Conservation (phyloP, 2,113 vertebrate species). For the Cisticola juncidis region DNA sequence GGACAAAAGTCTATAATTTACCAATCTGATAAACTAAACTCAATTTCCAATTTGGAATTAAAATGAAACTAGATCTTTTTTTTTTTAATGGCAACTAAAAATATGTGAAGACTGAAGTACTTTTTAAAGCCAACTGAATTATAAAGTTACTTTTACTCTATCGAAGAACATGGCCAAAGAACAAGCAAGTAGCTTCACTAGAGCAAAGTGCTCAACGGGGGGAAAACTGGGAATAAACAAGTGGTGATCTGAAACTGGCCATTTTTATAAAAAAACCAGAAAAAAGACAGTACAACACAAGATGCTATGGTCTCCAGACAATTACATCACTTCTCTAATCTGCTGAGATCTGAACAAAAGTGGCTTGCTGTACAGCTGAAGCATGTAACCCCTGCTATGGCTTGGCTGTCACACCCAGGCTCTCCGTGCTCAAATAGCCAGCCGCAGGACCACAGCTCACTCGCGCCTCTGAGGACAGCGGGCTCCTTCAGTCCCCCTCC, state of each 20-base stretch:
- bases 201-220: neutral
- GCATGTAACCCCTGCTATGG: neutral
- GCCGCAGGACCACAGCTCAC: neutral
- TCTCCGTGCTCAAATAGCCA: neutral
- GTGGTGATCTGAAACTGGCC: constrained; percentile 56
- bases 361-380: neutral
- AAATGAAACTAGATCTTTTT: constrained; percentile 72
- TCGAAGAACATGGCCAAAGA: neutral
- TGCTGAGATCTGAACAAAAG: neutral
- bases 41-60: constrained; percentile 98
- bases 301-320: constrained; percentile 21
- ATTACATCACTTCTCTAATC: constrained; percentile 25
- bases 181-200: neutral
- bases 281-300: constrained; percentile 19
- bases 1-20: constrained; percentile 88
- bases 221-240: neutral
- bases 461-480: rapidly evolving
- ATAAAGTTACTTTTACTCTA: constrained; percentile 15
- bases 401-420: neutral
- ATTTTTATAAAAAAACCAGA: neutral
- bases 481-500: constrained; percentile 72
- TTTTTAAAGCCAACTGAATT: constrained; percentile 25
- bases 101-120: neutral
- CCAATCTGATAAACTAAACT: constrained; percentile 98
- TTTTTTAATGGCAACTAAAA: constrained; percentile 67